These are phyloP conservation scores for Gymnopithys bicolor DNA, from an alignment of 2,797 vertebrate genomes.

Conservation along the genomic window DNA sequence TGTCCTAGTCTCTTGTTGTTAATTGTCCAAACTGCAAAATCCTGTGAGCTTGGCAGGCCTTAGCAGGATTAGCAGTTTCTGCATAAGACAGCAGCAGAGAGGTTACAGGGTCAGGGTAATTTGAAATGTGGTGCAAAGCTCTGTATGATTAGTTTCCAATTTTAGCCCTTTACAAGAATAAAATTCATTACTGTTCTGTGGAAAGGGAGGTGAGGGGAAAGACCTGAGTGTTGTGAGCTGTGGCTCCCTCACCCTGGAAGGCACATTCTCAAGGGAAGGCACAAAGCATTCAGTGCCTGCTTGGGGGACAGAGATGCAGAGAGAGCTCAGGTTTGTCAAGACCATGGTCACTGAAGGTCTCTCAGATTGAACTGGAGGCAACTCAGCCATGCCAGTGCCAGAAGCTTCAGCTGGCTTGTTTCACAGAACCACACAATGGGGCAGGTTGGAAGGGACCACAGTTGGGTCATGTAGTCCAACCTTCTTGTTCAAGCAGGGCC, in stretches of 20 bases:
- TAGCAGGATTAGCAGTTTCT: neutral
- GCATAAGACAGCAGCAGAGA: neutral
- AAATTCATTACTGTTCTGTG: rapidly evolving
- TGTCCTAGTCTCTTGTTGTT: neutral
- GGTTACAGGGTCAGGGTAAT: neutral
- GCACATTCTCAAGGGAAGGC: neutral
- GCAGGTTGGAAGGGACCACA: neutral
- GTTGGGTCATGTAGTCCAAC: neutral
- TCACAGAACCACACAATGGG: neutral
- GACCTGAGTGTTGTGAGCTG: neutral
- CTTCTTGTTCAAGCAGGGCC: neutral
- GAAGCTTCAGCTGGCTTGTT: neutral
- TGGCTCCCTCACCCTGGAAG: neutral
- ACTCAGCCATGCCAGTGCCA: neutral
- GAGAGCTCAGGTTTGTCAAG: neutral
- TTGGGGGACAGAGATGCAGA: neutral
- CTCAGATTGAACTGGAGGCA: neutral
- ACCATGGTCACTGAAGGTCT: rapidly evolving
- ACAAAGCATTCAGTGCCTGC: neutral
- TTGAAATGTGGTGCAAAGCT: neutral
- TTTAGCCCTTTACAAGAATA: neutral
- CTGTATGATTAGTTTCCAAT: neutral
- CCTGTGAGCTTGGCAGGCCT: rapidly evolving
- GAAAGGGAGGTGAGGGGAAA: neutral
- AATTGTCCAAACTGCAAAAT: neutral